A percentile compares a stretch with the other conserved stretches of the same genome.
These are phyloP conservation scores for Mergus octosetaceus DNA, from an alignment of 2,797 vertebrate species.

Conservation along the genomic window DNA sequence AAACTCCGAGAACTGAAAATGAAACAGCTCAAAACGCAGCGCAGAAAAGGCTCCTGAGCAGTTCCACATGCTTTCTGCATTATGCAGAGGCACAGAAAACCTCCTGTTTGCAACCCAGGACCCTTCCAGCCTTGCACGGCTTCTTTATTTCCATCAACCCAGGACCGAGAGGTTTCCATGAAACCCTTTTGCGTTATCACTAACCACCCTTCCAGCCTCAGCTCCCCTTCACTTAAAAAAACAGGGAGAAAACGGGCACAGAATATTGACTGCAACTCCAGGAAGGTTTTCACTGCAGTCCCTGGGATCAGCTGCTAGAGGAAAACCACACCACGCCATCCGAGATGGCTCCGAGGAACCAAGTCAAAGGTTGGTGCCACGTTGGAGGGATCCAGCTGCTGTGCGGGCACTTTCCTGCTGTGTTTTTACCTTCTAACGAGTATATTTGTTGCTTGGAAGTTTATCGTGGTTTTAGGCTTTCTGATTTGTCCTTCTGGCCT, in stretches of 20 bases:
- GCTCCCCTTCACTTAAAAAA: background rate
- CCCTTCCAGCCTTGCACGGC: background rate
- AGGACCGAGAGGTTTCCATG: background rate
- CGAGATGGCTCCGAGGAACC: background rate
- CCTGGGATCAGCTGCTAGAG: background rate
- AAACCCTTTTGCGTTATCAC: background rate
- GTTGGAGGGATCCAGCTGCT: background rate
- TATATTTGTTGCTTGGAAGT: background rate
- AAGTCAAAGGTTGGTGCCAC: background rate
- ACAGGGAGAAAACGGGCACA: background rate
- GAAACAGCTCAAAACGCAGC: background rate
- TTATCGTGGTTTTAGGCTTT: background rate
- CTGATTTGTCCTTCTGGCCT: background rate
- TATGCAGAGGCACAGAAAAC: conserved; percentile 20
- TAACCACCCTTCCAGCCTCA: background rate
- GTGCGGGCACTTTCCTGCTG: rapidly evolving
- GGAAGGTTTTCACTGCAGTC: background rate
- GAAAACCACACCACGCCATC: background rate
- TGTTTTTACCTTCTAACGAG: background rate
- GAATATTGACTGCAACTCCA: background rate
- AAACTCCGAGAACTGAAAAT: background rate
- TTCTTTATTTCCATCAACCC: conserved; percentile 17
- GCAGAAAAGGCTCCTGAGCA: background rate
- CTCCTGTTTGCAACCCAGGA: conserved; percentile 13
- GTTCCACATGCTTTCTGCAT: background rate